These are phyloP conservation scores for Athene noctua DNA, from an alignment of 2,113 vertebrate species.

Conservation along the genomic window DNA sequence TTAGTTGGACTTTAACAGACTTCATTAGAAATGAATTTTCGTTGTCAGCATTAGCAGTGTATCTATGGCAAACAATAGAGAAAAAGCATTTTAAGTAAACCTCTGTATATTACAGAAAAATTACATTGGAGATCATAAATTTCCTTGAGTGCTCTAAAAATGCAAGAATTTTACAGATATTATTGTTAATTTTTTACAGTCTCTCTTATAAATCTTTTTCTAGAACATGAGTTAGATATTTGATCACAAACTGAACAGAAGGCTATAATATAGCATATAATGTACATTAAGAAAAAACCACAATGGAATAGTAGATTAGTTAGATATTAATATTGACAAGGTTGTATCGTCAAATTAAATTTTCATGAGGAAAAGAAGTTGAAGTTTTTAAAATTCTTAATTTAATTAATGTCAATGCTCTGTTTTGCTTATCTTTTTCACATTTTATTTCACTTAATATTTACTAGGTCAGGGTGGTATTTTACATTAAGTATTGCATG, in stretches of 20 bases:
- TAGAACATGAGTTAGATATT: neutral
- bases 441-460: neutral
- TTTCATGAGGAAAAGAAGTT: neutral
- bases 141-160: neutral
- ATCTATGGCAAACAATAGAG: neutral
- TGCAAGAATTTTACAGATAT: neutral
- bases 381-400: neutral
- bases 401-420: neutral
- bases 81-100: neutral
- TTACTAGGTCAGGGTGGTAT: neutral
- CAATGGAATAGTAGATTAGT: neutral
- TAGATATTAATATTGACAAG: neutral
- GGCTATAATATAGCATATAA: neutral
- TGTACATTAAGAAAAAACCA: neutral
- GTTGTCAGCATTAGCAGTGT: neutral
- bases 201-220: neutral
- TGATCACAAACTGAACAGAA: neutral
- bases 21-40: neutral
- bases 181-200: neutral
- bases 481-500: neutral
- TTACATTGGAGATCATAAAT: neutral
- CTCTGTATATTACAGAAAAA: neutral
- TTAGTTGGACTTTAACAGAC: neutral
- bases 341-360: neutral
- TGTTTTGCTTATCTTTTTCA: neutral